Base-by-base conservation (phyloP, 2,888 invertebrate species). In the Drosophila lutescens region DNA sequence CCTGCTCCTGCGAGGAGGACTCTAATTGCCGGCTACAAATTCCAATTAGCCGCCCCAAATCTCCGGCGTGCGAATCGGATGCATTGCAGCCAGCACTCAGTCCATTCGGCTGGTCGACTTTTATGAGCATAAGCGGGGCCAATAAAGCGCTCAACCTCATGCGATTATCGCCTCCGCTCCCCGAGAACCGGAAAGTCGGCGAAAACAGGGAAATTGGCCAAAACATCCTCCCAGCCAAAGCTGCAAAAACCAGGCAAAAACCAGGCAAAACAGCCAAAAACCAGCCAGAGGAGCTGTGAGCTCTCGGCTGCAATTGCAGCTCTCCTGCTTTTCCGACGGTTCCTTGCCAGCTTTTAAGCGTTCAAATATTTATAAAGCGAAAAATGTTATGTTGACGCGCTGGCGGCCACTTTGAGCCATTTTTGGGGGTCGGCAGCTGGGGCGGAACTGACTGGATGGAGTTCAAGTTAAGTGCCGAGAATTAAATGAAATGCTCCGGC, bases 321-420 rank as follows among this genome's bases (percentile, higher is more conserved):
- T 30, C 44, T 61, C 50, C 32, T 56, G 59, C 62, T 26, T 41
- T 65, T 43, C 51, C 34, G 51, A 30, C 8, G 47, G 46, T 46
- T 63, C 63, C 53, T 62, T 46, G 47, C 66, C 66, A 36, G 85
- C 84, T 85, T 80, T 84, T 82, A 80, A 77, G 82, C 70, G 77
- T 66, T 86, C 61, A 84, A 85, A 84, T 86, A 84, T 84, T 84
- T 84, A 84, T 86, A 72, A 73, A 77, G 76, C 67, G 61, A 57
- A 78, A 70, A 79, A 76, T 78, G 79, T 72, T 74, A 79, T 86
- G 78, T 81, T 78, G 76, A 72, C 80, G 76, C 73, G 56, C 65
- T 71, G 59, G 56, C 54, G 63, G 62, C 53, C 59, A 67, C 54
- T 65, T 62, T 40, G 23, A 38, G 58, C 56, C 3, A 2, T 55